A percentile compares a stretch with the other conserved stretches of the same genome.
Evolutionary conservation across 2,888 invertebrate genomes (phyloP).

Genomic region (Parnassius smintheus): DNA sequence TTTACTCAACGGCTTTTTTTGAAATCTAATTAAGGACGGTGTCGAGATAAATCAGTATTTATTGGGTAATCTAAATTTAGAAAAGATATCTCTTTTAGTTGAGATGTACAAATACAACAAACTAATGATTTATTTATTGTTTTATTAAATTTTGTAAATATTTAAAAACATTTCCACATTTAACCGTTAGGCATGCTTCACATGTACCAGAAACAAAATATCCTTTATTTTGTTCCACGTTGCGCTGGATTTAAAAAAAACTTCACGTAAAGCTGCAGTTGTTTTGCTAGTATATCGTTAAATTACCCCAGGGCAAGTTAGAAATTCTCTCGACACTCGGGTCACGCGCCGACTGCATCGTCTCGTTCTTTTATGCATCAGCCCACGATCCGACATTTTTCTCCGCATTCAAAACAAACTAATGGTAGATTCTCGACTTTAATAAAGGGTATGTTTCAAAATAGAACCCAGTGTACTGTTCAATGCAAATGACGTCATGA

Average conservation of each 20-base stretch:
- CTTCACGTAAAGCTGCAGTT: conserved; percentile 19
- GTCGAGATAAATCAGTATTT: too few relatives aligned
- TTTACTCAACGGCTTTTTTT: too few relatives aligned
- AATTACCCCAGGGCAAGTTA: conserved; percentile 7
- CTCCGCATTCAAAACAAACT: conserved; percentile 5
- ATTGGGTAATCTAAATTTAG: too few relatives aligned
- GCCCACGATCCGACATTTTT: conserved; percentile 1
- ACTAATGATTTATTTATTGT: too few relatives aligned
- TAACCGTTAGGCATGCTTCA: background rate
- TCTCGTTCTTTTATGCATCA: conserved; percentile 9
- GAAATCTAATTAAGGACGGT: too few relatives aligned
- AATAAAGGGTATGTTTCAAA: background rate
- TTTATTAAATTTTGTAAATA: background rate
- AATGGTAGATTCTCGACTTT: background rate
- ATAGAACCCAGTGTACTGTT: too few relatives aligned
- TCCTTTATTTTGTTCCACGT: background rate
- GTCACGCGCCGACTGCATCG: conserved; percentile 9
- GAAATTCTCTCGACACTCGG: conserved; percentile 9
- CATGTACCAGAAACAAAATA: too few relatives aligned
- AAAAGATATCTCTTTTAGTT: too few relatives aligned
- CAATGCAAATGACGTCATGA: too few relatives aligned
- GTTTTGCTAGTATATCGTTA: conserved; percentile 14
- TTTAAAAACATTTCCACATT: background rate
- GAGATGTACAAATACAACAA: too few relatives aligned
- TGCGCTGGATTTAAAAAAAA: background rate